Percentiles rank a stretch among this genome's conserved stretches.
Conservation (phyloP, 2,113 vertebrate genomes). For the Aldabrachelys gigantea region DNA sequence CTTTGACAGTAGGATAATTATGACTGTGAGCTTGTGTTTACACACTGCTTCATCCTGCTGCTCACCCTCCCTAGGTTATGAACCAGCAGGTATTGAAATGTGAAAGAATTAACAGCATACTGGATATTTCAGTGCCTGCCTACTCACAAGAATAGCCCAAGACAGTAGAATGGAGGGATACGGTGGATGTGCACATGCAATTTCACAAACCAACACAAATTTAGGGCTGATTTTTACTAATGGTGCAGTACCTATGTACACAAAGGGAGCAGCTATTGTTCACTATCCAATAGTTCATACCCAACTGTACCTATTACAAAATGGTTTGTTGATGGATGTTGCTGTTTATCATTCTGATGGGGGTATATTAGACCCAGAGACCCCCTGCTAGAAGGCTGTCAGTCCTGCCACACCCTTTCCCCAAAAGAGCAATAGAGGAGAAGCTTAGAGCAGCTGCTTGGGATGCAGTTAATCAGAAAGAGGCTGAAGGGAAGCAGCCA, state of each 20-base stretch:
- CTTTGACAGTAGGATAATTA: background rate
- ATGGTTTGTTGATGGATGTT: background rate
- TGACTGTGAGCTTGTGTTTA: background rate
- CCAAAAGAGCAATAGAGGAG: too few species aligned
- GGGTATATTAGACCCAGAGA: too few species aligned
- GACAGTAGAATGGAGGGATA: background rate
- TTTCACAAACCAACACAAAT: background rate
- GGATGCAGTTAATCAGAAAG: too few species aligned
- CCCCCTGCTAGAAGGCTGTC: too few species aligned
- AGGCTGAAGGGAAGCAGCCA: too few species aligned
- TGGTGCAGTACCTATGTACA: conserved; percentile 12
- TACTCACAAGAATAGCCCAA: background rate
- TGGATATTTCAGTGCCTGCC: background rate
- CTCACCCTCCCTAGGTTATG: background rate
- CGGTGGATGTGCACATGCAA: background rate
- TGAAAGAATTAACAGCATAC: background rate
- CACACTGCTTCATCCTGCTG: background rate
- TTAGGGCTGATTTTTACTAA: background rate
- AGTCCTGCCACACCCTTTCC: too few species aligned
- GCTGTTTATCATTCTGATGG: background rate
- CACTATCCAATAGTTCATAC: conserved; percentile 18
- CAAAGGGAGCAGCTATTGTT: background rate
- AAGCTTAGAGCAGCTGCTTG: too few species aligned
- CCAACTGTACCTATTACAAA: conserved; percentile 9
- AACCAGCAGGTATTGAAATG: fast-evolving